phyloP scores from a whole-genome alignment of 1,140 invertebrate genomes.

The Mesaphorura yosii region DNA sequence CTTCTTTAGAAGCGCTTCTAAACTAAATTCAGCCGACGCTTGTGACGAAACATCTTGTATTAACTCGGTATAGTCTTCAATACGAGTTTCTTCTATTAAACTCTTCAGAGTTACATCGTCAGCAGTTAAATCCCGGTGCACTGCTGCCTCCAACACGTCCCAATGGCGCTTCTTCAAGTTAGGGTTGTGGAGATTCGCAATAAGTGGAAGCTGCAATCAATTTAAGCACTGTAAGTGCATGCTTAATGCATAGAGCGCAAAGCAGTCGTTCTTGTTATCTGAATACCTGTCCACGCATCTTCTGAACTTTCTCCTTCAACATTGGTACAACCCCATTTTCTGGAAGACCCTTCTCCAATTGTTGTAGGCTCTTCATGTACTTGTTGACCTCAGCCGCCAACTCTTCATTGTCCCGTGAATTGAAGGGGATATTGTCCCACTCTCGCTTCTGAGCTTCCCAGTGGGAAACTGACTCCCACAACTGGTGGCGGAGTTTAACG shows the following conservation, averaged over 20 bases:
- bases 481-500: constrained; percentile 58
- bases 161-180: constrained; percentile 63
- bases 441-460: constrained; percentile 51
- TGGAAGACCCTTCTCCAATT: constrained; percentile 63
- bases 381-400: constrained; percentile 52
- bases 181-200: constrained; percentile 61
- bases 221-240: constrained; percentile 5
- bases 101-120: constrained; percentile 48
- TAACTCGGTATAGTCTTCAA: constrained; percentile 56
- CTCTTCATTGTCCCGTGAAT: constrained; percentile 55
- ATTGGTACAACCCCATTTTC: constrained; percentile 59
- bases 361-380: constrained; percentile 57
- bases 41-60: constrained; percentile 69
- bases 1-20: constrained; percentile 65
- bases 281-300: constrained; percentile 62
- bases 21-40: constrained; percentile 67
- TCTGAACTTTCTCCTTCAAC: constrained; percentile 60
- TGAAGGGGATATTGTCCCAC: constrained; percentile 55
- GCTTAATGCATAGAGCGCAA: neutral
- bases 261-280: neutral
- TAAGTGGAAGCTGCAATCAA: constrained; percentile 51
- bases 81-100: constrained; percentile 52
- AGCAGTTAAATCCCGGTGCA: constrained; percentile 55
- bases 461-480: constrained; percentile 61
- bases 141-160: constrained; percentile 60